Conservation (phyloP, 2,888 invertebrate species). For the Chrysodeixis includens region DNA sequence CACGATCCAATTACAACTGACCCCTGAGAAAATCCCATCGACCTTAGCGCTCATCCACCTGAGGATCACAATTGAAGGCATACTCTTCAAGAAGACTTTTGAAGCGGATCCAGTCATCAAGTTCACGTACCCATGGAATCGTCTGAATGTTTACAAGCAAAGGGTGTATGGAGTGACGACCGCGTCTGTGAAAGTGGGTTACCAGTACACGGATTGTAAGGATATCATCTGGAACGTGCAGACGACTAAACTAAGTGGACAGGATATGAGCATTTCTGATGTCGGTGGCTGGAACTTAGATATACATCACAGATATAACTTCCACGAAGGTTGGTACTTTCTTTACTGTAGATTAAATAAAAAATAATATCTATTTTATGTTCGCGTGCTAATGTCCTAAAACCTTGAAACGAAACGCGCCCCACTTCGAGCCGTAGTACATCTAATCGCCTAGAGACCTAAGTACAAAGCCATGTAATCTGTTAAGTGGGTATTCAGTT, state of each 20-base stretch:
- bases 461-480: constrained; percentile 60
- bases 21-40: constrained; percentile 94
- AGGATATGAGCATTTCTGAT: constrained; percentile 98
- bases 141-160: constrained; percentile 98
- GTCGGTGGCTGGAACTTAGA: constrained; percentile 99
- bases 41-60: constrained; percentile 96
- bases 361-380: neutral
- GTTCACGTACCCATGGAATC: constrained; percentile 99
- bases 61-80: constrained; percentile 97
- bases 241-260: constrained; percentile 97
- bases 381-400: constrained; percentile 15
- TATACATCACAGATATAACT: constrained; percentile 99
- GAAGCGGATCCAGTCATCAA: constrained; percentile 99
- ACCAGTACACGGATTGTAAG: constrained; percentile 97
- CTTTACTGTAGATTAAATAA: constrained; percentile 6
- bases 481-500: constrained; percentile 54
- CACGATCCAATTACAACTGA: constrained; percentile 96
- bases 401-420: constrained; percentile 18
- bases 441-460: constrained; percentile 46
- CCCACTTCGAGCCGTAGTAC: constrained; percentile 42
- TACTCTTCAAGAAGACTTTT: constrained; percentile 96
- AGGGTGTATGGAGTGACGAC: constrained; percentile 98
- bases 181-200: constrained; percentile 98
- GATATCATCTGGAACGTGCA: constrained; percentile 98
- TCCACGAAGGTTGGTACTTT: constrained; percentile 94